Evolutionary conservation across 2,797 vertebrate species (phyloP).

Genomic region (Pseudotriccus pelzelni): DNA sequence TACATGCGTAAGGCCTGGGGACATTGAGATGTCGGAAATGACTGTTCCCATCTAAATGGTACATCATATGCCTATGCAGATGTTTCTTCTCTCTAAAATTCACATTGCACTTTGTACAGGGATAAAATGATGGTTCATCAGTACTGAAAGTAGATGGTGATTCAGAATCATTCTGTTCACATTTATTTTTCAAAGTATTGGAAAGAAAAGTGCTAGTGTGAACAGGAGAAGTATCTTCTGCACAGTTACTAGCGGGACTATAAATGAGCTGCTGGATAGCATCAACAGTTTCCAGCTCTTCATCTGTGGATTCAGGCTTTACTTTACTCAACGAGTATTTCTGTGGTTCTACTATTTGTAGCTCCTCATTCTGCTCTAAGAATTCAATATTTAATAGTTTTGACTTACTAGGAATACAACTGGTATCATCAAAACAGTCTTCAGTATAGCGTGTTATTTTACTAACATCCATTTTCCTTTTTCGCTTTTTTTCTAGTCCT

Average conservation of each 20-base stretch:
- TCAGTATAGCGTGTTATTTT: conserved; percentile 81
- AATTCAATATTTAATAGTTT: conserved; percentile 78
- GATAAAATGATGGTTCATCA: conserved; percentile 88
- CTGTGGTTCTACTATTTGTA: conserved; percentile 78
- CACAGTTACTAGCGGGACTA: conserved; percentile 79
- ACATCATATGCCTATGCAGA: conserved; percentile 97
- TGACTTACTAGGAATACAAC: conserved; percentile 78
- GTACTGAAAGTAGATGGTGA: conserved; percentile 81
- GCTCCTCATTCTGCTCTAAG: conserved; percentile 79
- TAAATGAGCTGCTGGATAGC: conserved; percentile 83
- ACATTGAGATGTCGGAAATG: conserved; percentile 88
- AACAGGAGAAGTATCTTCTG: conserved; percentile 84
- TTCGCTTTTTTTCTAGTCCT: conserved; percentile 81
- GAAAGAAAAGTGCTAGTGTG: conserved; percentile 82
- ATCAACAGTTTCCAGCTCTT: conserved; percentile 80
- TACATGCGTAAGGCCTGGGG: conserved; percentile 90
- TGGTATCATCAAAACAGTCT: conserved; percentile 82
- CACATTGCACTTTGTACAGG: conserved; percentile 92
- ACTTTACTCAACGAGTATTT: conserved; percentile 82
- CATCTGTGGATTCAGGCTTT: conserved; percentile 81
- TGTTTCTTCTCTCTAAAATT: conserved; percentile 92
- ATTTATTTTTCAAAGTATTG: conserved; percentile 81
- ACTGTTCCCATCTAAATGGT: conserved; percentile 94
- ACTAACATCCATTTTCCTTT: conserved; percentile 84
- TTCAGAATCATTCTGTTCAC: conserved; percentile 83